Base-by-base conservation (phyloP, 2,113 vertebrate species). In the Cyphomyrus discorhynchus region DNA sequence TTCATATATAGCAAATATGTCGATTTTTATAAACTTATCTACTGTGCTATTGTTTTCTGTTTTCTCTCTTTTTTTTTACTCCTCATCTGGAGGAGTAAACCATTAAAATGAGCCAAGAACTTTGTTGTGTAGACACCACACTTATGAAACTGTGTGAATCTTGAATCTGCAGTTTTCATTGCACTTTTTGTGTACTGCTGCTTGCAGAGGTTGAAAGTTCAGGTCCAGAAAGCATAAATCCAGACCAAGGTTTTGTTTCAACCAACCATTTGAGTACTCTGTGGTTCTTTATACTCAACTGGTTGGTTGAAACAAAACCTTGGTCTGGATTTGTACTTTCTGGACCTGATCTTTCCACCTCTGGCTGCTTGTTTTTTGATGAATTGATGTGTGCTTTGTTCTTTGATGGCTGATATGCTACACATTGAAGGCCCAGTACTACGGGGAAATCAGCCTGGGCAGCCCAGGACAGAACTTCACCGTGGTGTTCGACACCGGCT, bases 401-500 rank as follows among this genome's bases (percentile, higher is more conserved):
- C 45, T 84, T 84, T 84, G 39, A 45, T 13, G 82, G 24, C 35
- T 45, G 9, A 47, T 24, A 21, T 82, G 45, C 42, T 45, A 5
- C 90, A 2, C 42, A 2, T 10, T 0, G 0, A 88, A 97, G 97
- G 96, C 97, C 0, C 97, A 98, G 93, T 97, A 96, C 91, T 97
- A 95, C 0, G 97, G 97, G 0, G 93, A 94, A 0, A 95, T 98
- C 91, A 93, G 91, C 1, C 82, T 97, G 0, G 97, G 97, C 35
- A 96, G 94, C 0, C 97, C 97, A 0, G 92, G 89, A 8, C 97
- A 98, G 96, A 95, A 94, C 88, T 97, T 98, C 94, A 96, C 96
- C 0, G 95, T 97, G 31, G 91, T 97, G 3, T 97, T 98, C 19
- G 97, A 98, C 92, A 98, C 97, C 0, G 97, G 97, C 21, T 97